A percentile compares a stretch with the other conserved stretches of the same genome.
Conservation (phyloP, 2,797 vertebrate genomes). For the Sebastolobus alascanus region DNA sequence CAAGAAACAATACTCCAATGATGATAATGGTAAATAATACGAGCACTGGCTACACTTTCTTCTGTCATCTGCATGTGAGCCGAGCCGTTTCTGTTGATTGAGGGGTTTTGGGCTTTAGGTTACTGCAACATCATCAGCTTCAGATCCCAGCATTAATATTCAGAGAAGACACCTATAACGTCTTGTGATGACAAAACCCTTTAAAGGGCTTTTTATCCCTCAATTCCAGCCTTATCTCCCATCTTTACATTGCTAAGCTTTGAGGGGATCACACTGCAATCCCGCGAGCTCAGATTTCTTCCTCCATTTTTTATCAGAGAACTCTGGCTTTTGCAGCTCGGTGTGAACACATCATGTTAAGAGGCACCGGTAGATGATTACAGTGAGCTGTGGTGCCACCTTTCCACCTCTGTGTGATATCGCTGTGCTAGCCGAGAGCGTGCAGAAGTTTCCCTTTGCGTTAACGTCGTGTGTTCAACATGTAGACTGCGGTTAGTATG, state of each 20-base stretch:
- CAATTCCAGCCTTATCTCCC: conserved; percentile 74
- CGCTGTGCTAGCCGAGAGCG: background rate
- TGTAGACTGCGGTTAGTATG: background rate
- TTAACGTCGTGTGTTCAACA: background rate
- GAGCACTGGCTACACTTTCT: background rate
- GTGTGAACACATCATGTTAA: conserved; percentile 43
- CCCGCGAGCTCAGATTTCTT: conserved; percentile 66
- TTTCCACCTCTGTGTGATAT: conserved; percentile 18
- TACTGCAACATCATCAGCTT: conserved; percentile 56
- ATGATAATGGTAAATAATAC: background rate
- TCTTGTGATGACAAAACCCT: conserved; percentile 66
- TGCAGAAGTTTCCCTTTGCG: background rate
- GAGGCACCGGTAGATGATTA: conserved; percentile 30
- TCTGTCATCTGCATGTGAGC: background rate
- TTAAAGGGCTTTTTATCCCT: conserved; percentile 70
- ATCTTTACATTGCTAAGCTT: conserved; percentile 76
- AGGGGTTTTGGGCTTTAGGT: conserved; percentile 31
- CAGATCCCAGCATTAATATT: conserved; percentile 73
- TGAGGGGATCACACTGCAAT: conserved; percentile 72
- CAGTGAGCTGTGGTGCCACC: conserved; percentile 8
- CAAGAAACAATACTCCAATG: conserved; percentile 14
- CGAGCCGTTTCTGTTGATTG: conserved; percentile 18
- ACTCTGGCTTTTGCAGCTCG: conserved; percentile 39
- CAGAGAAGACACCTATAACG: conserved; percentile 45
- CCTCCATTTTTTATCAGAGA: conserved; percentile 63